phyloP scores from a whole-genome alignment of 2,888 invertebrate genomes.

The Diarsia rubi region DNA sequence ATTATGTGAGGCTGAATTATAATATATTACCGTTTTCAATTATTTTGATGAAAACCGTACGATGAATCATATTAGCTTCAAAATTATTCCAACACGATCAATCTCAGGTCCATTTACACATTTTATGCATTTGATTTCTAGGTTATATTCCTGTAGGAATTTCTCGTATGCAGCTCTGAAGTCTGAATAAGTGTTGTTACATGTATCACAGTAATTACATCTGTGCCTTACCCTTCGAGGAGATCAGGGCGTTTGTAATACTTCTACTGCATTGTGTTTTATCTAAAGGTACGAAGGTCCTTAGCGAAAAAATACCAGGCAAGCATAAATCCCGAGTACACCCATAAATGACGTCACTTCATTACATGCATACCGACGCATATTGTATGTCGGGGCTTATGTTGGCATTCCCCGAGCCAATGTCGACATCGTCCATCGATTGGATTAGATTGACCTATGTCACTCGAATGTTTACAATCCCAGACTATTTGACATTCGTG shows the following conservation, averaged over 20 bases:
- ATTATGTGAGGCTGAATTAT: neutral
- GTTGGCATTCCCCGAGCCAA: slow-evolving; percentile 42
- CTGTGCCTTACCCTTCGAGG: neutral
- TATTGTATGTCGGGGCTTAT: slow-evolving; percentile 4
- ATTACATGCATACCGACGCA: slow-evolving; percentile 20
- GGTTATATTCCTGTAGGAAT: neutral
- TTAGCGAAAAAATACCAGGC: slow-evolving; percentile 27
- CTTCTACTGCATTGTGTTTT: neutral
- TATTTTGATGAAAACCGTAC: neutral
- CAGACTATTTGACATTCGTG: slow-evolving; percentile 47
- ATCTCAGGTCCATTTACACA: neutral
- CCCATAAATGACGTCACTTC: slow-evolving; percentile 10
- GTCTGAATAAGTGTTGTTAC: neutral
- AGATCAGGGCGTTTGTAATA: neutral
- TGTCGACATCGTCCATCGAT: slow-evolving; percentile 50
- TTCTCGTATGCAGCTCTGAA: neutral
- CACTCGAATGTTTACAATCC: slow-evolving; percentile 51
- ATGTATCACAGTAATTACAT: neutral
- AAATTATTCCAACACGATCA: neutral
- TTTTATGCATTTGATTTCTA: neutral
- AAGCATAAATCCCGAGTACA: slow-evolving; percentile 14
- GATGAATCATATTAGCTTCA: neutral
- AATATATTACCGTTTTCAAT: neutral
- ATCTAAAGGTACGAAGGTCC: neutral
- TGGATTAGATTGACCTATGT: slow-evolving; percentile 61